phyloP scores from a whole-genome alignment of 2,888 invertebrate species.

The Scaptomyza cyrtandrae region DNA sequence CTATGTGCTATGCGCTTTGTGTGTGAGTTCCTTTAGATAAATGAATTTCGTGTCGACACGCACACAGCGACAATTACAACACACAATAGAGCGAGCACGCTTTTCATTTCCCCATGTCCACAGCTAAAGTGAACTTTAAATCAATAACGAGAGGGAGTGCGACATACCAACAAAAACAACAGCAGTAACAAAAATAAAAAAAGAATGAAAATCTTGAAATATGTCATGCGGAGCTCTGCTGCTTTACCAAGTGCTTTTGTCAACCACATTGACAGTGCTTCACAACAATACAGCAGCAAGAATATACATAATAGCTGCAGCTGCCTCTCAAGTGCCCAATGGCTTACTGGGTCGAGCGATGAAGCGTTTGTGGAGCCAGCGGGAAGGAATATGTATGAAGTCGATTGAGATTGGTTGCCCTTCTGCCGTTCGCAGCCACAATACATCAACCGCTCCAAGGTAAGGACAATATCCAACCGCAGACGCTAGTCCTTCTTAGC shows the following conservation, averaged over 20 bases:
- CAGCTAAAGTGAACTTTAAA: constrained; percentile 69
- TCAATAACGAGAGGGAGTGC: constrained; percentile 59
- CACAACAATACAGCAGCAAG: constrained; percentile 41
- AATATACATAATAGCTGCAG: constrained; percentile 47
- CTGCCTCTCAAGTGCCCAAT: constrained; percentile 42
- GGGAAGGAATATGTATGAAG: constrained; percentile 44
- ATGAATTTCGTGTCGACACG: constrained; percentile 65
- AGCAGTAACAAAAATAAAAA: constrained; percentile 2
- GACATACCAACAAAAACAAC: constrained; percentile 2
- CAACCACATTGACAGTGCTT: constrained; percentile 74
- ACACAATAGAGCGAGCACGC: constrained; percentile 38
- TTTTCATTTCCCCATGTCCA: constrained; percentile 49
- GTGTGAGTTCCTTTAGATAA: constrained; percentile 53
- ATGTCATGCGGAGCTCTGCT: constrained; percentile 46
- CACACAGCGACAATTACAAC: constrained; percentile 38
- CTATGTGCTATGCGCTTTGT: constrained; percentile 32
- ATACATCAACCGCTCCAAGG: constrained; percentile 60
- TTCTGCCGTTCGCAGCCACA: constrained; percentile 40
- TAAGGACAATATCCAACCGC: constrained; percentile 38
- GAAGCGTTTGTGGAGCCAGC: constrained; percentile 10
- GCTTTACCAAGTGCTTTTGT: constrained; percentile 71
- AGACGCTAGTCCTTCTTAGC: constrained; percentile 17
- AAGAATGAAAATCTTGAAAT: constrained; percentile 60
- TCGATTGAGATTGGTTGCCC: constrained; percentile 61
- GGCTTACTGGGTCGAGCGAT: constrained; percentile 6